phyloP scores from a whole-genome alignment of 2,888 invertebrate species.

The Watsonalla binaria region DNA sequence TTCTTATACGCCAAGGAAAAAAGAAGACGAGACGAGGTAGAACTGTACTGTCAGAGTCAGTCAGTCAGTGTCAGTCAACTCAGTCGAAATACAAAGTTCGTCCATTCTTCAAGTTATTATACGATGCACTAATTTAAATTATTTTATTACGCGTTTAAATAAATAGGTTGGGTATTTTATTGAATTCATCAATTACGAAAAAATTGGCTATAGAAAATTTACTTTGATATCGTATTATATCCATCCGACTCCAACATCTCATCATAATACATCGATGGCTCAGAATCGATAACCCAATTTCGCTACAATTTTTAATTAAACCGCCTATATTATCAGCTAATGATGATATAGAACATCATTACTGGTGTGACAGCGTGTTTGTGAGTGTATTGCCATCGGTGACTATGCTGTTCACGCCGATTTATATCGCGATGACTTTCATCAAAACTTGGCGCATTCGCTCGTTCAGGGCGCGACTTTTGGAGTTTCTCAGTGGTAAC shows the following conservation, averaged over 20 bases:
- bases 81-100: too few relatives aligned
- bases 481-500: slow-evolving; percentile 78
- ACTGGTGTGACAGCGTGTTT: slow-evolving; percentile 9
- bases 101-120: too few relatives aligned
- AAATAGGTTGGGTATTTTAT: too few relatives aligned
- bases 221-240: too few relatives aligned
- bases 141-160: too few relatives aligned
- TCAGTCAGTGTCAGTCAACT: too few relatives aligned
- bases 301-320: slow-evolving; percentile 9
- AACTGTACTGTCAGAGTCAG: too few relatives aligned
- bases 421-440: slow-evolving; percentile 90
- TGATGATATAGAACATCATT: slow-evolving; percentile 8
- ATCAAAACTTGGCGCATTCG: slow-evolving; percentile 89
- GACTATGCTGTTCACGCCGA: slow-evolving; percentile 86
- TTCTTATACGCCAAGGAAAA: too few relatives aligned
- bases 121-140: too few relatives aligned
- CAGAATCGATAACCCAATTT: slow-evolving; percentile 70
- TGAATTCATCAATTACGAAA: too few relatives aligned
- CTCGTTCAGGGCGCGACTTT: slow-evolving; percentile 83
- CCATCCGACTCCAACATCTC: slow-evolving; percentile 3
- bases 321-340: slow-evolving; percentile 14
- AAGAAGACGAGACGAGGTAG: too few relatives aligned
- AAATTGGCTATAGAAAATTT: too few relatives aligned
- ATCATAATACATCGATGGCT: slow-evolving; percentile 41
- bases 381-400: slow-evolving; percentile 17